These are phyloP conservation scores for Gavialis gangeticus DNA, from an alignment of 2,113 vertebrate genomes.

Conservation along the genomic window DNA sequence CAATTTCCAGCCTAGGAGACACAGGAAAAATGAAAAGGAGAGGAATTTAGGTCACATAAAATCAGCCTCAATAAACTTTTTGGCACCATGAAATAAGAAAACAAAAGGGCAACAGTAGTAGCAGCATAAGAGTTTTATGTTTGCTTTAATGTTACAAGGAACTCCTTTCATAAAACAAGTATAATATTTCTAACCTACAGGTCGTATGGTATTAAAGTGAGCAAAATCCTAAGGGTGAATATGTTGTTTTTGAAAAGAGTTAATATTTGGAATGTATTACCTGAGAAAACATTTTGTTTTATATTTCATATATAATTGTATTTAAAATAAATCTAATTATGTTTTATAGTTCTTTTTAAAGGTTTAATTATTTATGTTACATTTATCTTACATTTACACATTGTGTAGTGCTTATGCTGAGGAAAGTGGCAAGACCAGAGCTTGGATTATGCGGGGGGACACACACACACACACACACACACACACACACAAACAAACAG, in stretches of 20 bases:
- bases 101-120: not conserved
- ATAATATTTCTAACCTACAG: not conserved
- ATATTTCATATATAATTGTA: not conserved
- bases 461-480: too few species aligned
- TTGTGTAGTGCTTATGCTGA: not conserved
- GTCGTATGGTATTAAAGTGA: not conserved
- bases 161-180: not conserved
- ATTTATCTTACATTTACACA: not conserved
- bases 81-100: not conserved
- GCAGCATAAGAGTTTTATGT: not conserved
- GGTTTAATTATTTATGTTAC: not conserved
- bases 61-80: not conserved
- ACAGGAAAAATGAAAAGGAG: not conserved
- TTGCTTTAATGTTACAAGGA: not conserved
- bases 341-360: not conserved
- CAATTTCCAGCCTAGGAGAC: not conserved
- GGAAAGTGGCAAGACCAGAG: not conserved
- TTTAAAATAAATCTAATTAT: not conserved
- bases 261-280: not conserved
- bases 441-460: not conserved
- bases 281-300: not conserved
- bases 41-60: not conserved
- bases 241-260: not conserved
- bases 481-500: constrained; percentile 8
- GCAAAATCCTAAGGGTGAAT: not conserved